A percentile compares a stretch with the other conserved stretches of the same genome.
phyloP scores from a whole-genome alignment of 1,140 invertebrate species.

The Apis cerana region DNA sequence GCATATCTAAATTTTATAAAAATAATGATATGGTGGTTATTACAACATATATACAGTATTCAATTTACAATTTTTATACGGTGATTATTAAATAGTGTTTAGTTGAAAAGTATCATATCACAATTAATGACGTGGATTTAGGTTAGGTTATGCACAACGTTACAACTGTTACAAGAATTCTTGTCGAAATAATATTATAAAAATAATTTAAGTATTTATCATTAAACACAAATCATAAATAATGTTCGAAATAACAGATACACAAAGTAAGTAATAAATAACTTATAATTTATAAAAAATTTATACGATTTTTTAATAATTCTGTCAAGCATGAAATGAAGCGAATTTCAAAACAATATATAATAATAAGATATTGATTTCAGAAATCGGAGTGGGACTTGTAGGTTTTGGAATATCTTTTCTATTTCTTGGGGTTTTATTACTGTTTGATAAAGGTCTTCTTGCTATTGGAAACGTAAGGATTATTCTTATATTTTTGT shows the following conservation, averaged over 20 bases:
- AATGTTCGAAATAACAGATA: slow-evolving; percentile 88
- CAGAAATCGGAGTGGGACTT: slow-evolving; percentile 98
- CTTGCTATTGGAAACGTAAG: slow-evolving; percentile 99
- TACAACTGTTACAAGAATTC: slow-evolving; percentile 42
- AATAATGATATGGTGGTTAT: background rate
- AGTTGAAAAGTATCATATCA: slow-evolving; percentile 39
- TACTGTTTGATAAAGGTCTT: slow-evolving; percentile 98
- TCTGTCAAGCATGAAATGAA: too few relatives aligned
- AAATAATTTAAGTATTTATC: slow-evolving; percentile 1
- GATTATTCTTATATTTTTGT: background rate
- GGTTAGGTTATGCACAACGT: slow-evolving; percentile 70
- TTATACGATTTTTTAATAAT: slow-evolving; percentile 5
- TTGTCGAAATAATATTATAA: slow-evolving; percentile 1
- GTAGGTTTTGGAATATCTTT: slow-evolving; percentile 98
- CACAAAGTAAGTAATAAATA: slow-evolving; percentile 84
- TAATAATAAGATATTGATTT: slow-evolving; percentile 46
- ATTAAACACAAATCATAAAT: slow-evolving; percentile 47
- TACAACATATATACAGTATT: background rate
- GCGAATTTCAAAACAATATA: slow-evolving; percentile 16
- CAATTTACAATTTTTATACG: background rate
- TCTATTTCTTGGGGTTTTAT: slow-evolving; percentile 95
- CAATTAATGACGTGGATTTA: slow-evolving; percentile 78
- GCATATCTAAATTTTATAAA: background rate
- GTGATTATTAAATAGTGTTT: slow-evolving; percentile 21
- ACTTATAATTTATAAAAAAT: background rate